Percentiles rank a stretch among this genome's conserved stretches.
phyloP scores from a whole-genome alignment of 2,888 invertebrate species.

The Oligia latruncula region DNA sequence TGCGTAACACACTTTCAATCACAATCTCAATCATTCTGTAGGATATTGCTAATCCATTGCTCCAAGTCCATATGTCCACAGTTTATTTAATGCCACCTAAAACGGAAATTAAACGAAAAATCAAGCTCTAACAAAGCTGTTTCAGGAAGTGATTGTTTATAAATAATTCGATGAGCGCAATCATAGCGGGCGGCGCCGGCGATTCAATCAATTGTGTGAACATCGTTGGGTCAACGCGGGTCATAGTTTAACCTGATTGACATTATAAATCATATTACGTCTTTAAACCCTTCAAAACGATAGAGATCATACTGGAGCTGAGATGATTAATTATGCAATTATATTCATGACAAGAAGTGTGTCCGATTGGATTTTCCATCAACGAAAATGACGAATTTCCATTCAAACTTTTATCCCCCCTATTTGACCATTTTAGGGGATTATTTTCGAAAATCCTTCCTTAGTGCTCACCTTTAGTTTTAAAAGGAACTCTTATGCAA shows the following conservation, averaged over 20 bases:
- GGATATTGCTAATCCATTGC: not conserved
- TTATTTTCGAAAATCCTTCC: not conserved
- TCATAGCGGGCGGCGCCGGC: constrained; percentile 49
- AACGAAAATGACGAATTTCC: not conserved
- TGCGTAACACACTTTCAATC: not conserved
- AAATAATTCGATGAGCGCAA: constrained; percentile 58
- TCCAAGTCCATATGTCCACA: not conserved
- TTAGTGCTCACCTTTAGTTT: not conserved
- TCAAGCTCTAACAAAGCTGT: constrained; percentile 13
- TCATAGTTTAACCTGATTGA: constrained; percentile 73
- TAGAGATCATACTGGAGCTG: constrained; percentile 5
- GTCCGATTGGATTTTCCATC: not conserved
- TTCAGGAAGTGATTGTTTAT: constrained; percentile 45
- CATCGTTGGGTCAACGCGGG: constrained; percentile 62
- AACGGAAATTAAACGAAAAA: not conserved
- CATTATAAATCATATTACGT: constrained; percentile 61
- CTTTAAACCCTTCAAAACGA: constrained; percentile 45
- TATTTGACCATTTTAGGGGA: not conserved
- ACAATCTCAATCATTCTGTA: not conserved
- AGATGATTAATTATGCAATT: constrained; percentile 21
- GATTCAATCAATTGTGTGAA: constrained; percentile 64
- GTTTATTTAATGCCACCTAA: not conserved
- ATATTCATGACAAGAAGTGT: not conserved
- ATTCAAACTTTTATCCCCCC: no score
- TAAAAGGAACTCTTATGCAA: not conserved